Evolutionary conservation across 1,140 invertebrate species (phyloP).

Genomic region (Lutraria rhynchaena): DNA sequence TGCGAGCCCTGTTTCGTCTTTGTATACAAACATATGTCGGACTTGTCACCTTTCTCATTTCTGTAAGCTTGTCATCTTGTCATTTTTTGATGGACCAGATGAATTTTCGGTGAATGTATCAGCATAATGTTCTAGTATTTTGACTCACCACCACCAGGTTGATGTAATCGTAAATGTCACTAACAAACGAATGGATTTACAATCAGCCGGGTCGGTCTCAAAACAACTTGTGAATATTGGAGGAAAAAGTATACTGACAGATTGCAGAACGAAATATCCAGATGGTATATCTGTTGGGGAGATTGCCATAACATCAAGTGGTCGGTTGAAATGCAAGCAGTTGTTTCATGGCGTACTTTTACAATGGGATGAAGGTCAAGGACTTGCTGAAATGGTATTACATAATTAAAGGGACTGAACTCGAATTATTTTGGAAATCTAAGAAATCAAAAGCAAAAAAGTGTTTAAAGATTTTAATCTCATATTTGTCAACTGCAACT

Average conservation of each 20-base stretch:
- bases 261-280: constrained; percentile 31
- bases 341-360: constrained; percentile 25
- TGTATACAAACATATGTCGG: too few relatives aligned
- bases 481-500: neutral
- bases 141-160: too few relatives aligned
- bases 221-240: constrained; percentile 2
- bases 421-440: neutral
- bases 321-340: constrained; percentile 20
- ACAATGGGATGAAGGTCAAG: neutral
- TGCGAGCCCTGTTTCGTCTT: too few relatives aligned
- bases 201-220: constrained; percentile 31
- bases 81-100: too few relatives aligned
- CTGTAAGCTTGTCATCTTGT: too few relatives aligned
- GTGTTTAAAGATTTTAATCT: neutral
- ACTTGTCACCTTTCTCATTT: too few relatives aligned
- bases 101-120: too few relatives aligned
- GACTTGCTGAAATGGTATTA: neutral
- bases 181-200: constrained; percentile 30
- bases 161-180: constrained; percentile 61
- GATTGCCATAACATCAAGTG: constrained; percentile 26
- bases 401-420: neutral
- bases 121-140: too few relatives aligned
- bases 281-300: constrained; percentile 46
- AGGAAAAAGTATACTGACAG: neutral
- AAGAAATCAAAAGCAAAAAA: too few relatives aligned